Conservation (phyloP, 2,888 invertebrate genomes). For the Tetranychus truncatus region DNA sequence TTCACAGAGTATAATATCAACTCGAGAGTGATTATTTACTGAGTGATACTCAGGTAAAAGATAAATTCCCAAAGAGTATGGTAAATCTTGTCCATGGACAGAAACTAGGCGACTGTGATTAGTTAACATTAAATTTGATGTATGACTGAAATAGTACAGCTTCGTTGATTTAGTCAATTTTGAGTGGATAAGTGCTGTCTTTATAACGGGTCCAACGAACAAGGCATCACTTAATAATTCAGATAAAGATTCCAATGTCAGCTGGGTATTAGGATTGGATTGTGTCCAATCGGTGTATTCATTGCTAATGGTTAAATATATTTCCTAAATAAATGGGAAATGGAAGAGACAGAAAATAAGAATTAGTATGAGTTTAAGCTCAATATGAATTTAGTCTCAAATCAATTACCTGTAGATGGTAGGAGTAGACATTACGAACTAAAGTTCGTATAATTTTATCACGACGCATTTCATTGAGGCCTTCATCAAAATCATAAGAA, state of each 20-base stretch:
- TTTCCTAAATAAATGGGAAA: constrained; percentile 31
- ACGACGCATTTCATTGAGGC: constrained; percentile 47
- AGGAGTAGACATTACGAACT: constrained; percentile 68
- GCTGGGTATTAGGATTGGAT: constrained; percentile 59
- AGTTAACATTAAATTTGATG: constrained; percentile 38
- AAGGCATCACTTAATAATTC: constrained; percentile 68
- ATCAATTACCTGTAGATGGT: constrained; percentile 42
- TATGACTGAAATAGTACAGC: constrained; percentile 70
- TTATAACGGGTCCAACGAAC: constrained; percentile 47
- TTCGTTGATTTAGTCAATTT: constrained; percentile 34
- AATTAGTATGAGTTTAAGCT: not conserved
- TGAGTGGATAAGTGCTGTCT: constrained; percentile 53
- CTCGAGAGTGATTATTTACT: constrained; percentile 30
- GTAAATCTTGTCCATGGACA: constrained; percentile 75
- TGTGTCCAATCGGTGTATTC: constrained; percentile 75
- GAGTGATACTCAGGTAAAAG: constrained; percentile 13
- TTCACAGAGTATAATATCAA: constrained; percentile 44
- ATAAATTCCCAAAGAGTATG: constrained; percentile 71
- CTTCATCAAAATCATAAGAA: constrained; percentile 59
- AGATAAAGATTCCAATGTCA: constrained; percentile 63
- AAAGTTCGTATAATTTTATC: constrained; percentile 41
- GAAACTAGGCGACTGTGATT: constrained; percentile 65
- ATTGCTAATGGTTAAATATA: constrained; percentile 63
- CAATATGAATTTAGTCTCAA: too few species aligned
- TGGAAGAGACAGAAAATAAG: not conserved